Evolutionary conservation across 2,797 vertebrate genomes (phyloP).

Genomic region (Aplochiton taeniatus): DNA sequence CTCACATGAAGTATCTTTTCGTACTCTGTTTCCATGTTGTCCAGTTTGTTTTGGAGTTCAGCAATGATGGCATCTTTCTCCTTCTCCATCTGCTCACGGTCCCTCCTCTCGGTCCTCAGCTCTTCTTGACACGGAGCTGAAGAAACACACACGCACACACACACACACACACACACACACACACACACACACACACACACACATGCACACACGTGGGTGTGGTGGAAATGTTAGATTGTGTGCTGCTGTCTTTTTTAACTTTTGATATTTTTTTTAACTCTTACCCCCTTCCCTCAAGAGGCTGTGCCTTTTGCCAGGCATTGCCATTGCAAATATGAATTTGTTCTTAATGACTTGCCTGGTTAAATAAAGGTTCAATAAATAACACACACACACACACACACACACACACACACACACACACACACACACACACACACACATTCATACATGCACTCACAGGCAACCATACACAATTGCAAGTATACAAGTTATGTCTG

Average conservation of each 20-base stretch:
- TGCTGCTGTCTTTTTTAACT: too few relatives aligned
- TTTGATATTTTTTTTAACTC: too few relatives aligned
- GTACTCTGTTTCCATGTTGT: constrained; percentile 73
- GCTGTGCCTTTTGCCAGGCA: too few relatives aligned
- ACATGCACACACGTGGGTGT: neutral
- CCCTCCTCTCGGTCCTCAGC: constrained; percentile 48
- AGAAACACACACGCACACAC: constrained; percentile 27
- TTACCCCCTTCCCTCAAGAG: too few relatives aligned
- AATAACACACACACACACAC: constrained; percentile 1
- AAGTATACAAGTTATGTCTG: too few relatives aligned
- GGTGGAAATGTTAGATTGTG: too few relatives aligned
- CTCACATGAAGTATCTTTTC: constrained; percentile 76
- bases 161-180: neutral
- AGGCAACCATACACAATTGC: too few relatives aligned
- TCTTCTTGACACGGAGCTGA: constrained; percentile 64
- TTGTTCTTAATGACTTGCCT: too few relatives aligned
- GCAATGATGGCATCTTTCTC: constrained; percentile 68
- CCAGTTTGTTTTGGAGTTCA: constrained; percentile 67
- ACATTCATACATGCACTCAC: too few relatives aligned
- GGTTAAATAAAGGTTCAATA: too few relatives aligned
- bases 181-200: neutral
- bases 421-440: neutral
- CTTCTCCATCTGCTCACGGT: constrained; percentile 39
- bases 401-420: constrained; percentile 1
- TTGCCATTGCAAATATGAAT: too few relatives aligned